These are phyloP conservation scores for Drosophila obscura DNA, from an alignment of 1,140 invertebrate genomes.

Conservation along the genomic window DNA sequence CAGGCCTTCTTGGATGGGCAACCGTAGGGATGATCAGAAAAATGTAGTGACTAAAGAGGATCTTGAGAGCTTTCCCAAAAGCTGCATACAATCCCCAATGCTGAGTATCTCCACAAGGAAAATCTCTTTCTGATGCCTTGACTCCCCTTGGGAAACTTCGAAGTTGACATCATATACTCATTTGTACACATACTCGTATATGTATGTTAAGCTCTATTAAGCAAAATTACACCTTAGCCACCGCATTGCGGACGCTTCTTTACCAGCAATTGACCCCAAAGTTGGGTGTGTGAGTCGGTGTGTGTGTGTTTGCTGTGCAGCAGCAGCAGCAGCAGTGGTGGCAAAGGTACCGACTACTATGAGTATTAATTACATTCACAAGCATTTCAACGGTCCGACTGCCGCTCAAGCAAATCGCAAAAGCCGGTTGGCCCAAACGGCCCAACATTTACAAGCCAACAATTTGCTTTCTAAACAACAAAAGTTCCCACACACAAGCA, in stretches of 20 bases:
- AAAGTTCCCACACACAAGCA: slow-evolving; percentile 63
- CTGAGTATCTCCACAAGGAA: too few relatives aligned
- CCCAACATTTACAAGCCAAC: slow-evolving; percentile 39
- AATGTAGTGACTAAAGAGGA: too few relatives aligned
- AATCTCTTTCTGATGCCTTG: too few relatives aligned
- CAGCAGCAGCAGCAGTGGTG: slow-evolving; percentile 11
- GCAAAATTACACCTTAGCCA: slow-evolving; percentile 26
- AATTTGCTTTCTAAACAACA: slow-evolving; percentile 50
- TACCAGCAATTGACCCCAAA: slow-evolving; percentile 54
- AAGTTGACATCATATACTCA: too few relatives aligned
- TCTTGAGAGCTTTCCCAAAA: too few relatives aligned
- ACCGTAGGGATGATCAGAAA: too few relatives aligned
- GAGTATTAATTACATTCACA: slow-evolving; percentile 70
- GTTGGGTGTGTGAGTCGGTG: slow-evolving; percentile 4
- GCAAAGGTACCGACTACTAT: slow-evolving; percentile 5
- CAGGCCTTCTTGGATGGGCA: too few relatives aligned
- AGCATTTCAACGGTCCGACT: slow-evolving; percentile 53
- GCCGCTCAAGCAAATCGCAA: slow-evolving; percentile 63
- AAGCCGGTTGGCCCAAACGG: slow-evolving; percentile 51
- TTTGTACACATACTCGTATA: too few relatives aligned
- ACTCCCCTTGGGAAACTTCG: too few relatives aligned
- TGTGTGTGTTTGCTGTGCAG: too few relatives aligned
- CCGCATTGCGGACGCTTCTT: slow-evolving; percentile 42
- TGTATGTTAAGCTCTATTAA: too few relatives aligned
- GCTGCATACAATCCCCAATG: too few relatives aligned